phyloP scores from a whole-genome alignment of 2,113 vertebrate species.

The Planiliza haematocheilus region DNA sequence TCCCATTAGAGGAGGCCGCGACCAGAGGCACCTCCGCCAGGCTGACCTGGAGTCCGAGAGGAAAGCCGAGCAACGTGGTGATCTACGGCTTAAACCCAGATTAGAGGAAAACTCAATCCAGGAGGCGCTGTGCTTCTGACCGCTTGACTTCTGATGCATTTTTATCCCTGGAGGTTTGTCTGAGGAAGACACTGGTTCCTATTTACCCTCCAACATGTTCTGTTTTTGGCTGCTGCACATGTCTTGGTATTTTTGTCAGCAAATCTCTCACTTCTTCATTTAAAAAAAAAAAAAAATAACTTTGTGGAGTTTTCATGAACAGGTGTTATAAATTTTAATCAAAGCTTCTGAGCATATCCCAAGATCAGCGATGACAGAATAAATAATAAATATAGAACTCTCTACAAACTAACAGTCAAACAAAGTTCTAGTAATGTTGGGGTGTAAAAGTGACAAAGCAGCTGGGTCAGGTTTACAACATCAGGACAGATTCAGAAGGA shows the following conservation, averaged over 20 bases:
- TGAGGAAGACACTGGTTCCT: conserved; percentile 13
- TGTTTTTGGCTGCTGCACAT: background rate
- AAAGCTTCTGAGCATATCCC: conserved; percentile 40
- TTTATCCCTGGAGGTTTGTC: background rate
- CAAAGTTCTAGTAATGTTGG: conserved; percentile 18
- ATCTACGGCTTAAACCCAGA: background rate
- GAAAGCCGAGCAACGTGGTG: background rate
- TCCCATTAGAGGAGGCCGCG: conserved; percentile 69
- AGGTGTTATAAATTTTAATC: conserved; percentile 36
- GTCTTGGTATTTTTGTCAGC: background rate
- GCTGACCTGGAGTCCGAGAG: background rate
- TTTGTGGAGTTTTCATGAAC: background rate
- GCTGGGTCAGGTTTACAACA: background rate
- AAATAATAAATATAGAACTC: conserved; percentile 10
- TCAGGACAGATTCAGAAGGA: background rate
- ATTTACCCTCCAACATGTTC: conserved; percentile 18
- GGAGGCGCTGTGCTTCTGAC: background rate
- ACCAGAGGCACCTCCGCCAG: background rate
- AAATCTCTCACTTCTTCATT: background rate
- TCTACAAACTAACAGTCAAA: conserved; percentile 3
- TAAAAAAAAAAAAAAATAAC: too few species aligned
- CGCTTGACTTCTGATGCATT: background rate
- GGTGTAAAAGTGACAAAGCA: conserved; percentile 13
- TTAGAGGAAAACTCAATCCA: background rate
- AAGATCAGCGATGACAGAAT: conserved; percentile 24